Percentiles rank a stretch among this genome's conserved stretches.
Evolutionary conservation across 2,113 vertebrate species (phyloP).

Genomic region (Chaenogobius annularis): DNA sequence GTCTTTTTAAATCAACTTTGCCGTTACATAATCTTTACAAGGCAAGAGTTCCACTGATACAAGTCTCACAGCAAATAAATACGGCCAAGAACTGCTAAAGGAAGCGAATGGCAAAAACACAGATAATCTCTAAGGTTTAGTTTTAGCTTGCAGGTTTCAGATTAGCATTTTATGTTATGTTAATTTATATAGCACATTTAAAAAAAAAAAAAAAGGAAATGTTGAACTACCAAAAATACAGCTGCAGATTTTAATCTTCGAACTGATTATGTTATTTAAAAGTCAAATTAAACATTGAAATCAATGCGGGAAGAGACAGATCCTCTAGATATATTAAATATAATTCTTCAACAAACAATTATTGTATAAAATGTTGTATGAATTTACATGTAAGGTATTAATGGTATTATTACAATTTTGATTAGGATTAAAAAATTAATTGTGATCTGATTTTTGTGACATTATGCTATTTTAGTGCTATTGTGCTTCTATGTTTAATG

Average conservation of each 20-base stretch:
- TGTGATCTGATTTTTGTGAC: too few species aligned
- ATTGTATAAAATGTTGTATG: too few species aligned
- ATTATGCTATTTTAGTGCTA: too few species aligned
- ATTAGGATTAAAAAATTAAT: too few species aligned
- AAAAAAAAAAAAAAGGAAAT: too few species aligned
- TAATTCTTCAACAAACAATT: background rate
- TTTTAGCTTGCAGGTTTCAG: background rate
- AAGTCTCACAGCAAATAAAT: background rate
- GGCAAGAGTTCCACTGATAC: background rate
- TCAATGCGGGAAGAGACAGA: background rate
- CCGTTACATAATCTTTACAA: background rate
- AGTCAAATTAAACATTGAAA: background rate
- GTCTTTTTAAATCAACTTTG: background rate
- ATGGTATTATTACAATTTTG: too few species aligned
- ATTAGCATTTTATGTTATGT: background rate
- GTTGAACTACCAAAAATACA: background rate
- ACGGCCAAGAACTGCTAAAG: background rate
- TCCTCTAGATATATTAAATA: background rate
- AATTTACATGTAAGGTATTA: too few species aligned
- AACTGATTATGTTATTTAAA: background rate
- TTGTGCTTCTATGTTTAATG: too few species aligned
- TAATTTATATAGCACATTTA: too few species aligned
- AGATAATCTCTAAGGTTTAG: background rate
- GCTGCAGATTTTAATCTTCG: background rate
- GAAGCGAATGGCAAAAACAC: constrained; percentile 5